Percentiles rank a stretch among this genome's conserved stretches.
Evolutionary conservation across 2,888 invertebrate species (phyloP).

Genomic region (Phyto melanocephala): DNA sequence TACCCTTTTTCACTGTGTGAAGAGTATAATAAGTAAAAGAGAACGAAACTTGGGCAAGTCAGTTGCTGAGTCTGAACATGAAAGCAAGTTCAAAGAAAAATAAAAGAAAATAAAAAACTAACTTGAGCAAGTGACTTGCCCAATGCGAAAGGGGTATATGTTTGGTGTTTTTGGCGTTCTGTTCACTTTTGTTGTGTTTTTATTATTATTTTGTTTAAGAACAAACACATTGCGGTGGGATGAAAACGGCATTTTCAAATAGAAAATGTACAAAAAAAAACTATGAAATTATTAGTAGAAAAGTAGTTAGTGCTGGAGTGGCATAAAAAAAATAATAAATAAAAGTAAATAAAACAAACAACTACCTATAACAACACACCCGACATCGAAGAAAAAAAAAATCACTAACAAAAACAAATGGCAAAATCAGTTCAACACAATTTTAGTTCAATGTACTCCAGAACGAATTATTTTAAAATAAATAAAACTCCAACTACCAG

Average conservation of each 20-base stretch:
- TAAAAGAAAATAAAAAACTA: too few species aligned
- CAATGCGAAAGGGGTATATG: too few species aligned
- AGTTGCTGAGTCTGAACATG: too few species aligned
- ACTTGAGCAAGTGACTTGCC: too few species aligned
- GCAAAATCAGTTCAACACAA: conserved; percentile 60
- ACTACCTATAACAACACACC: conserved; percentile 14
- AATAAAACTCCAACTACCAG: conserved; percentile 29
- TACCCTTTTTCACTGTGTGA: too few species aligned
- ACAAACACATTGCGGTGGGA: conserved; percentile 33
- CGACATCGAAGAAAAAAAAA: conserved; percentile 4
- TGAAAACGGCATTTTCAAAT: conserved; percentile 45
- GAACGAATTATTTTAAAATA: conserved; percentile 39
- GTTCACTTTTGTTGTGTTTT: background rate
- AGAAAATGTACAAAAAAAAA: background rate
- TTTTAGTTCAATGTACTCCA: conserved; percentile 62
- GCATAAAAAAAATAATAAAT: conserved; percentile 3
- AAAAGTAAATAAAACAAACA: conserved; percentile 34
- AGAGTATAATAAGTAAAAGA: too few species aligned
- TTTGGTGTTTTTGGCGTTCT: conserved; percentile 29
- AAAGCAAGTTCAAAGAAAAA: too few species aligned
- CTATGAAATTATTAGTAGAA: background rate
- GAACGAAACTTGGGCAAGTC: too few species aligned
- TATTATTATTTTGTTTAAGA: background rate
- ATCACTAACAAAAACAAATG: conserved; percentile 18
- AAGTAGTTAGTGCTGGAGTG: conserved; percentile 30